A percentile compares a stretch with the other conserved stretches of the same genome.
Conservation (phyloP, 2,888 invertebrate species). For the Spilosoma lubricipeda region DNA sequence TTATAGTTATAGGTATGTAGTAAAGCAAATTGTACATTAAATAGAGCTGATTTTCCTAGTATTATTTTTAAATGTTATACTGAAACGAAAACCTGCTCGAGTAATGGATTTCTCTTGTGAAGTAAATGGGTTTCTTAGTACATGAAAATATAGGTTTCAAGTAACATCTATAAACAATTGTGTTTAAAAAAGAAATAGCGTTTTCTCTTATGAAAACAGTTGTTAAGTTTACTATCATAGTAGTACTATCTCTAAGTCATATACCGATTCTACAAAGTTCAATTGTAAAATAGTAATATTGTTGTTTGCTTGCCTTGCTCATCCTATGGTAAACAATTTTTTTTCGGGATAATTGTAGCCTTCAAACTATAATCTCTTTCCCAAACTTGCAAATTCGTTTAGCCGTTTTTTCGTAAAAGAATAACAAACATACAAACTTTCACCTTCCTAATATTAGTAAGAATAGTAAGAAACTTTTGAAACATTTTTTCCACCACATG, state of each 20-base stretch:
- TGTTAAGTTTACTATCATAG: background rate
- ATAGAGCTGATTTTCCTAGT: background rate
- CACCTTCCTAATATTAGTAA: too few relatives aligned
- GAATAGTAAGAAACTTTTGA: background rate
- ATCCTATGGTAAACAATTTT: too few relatives aligned
- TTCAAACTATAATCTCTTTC: too few relatives aligned
- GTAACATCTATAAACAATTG: background rate
- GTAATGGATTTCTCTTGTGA: conserved; percentile 19
- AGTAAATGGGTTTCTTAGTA: background rate
- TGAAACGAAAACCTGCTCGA: background rate
- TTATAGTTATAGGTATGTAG: too few relatives aligned
- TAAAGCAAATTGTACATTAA: background rate
- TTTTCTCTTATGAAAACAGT: background rate
- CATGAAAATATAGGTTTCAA: background rate
- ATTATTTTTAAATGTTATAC: conserved; percentile 13
- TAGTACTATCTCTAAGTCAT: too few relatives aligned
- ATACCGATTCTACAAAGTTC: too few relatives aligned
- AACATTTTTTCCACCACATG: background rate
- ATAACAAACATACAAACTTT: too few relatives aligned
- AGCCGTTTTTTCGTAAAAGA: too few relatives aligned
- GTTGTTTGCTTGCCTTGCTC: too few relatives aligned
- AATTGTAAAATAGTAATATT: too few relatives aligned
- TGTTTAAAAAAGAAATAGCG: background rate
- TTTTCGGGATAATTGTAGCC: too few relatives aligned
- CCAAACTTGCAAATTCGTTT: too few relatives aligned